phyloP scores from a whole-genome alignment of 2,888 invertebrate genomes.

The Phania funesta region DNA sequence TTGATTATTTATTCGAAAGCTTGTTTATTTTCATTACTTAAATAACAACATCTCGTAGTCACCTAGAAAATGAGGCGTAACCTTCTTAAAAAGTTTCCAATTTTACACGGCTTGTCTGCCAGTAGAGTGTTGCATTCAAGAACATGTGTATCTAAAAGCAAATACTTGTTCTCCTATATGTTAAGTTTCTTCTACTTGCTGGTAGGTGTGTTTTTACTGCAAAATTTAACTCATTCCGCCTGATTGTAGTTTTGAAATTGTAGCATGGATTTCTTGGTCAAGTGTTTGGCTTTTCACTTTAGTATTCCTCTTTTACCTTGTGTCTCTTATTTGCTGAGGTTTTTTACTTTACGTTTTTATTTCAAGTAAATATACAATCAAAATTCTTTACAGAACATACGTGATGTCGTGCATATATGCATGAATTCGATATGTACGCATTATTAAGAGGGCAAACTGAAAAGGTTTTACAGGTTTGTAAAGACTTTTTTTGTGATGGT shows the following conservation, averaged over 20 bases:
- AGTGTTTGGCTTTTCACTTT: constrained; percentile 16
- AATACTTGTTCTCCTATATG: not conserved
- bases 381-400: constrained; percentile 12
- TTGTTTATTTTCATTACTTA: not conserved
- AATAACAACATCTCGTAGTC: not conserved
- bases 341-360: constrained; percentile 1
- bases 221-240: not conserved
- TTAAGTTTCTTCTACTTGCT: not conserved
- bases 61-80: not conserved
- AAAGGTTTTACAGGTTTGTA: not conserved
- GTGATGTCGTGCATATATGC: not conserved
- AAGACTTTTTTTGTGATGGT: too few relatives aligned
- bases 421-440: not conserved
- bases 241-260: not conserved
- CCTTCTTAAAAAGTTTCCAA: not conserved
- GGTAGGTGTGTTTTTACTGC: too few relatives aligned
- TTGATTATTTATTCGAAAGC: not conserved
- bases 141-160: not conserved
- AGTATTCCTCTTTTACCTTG: not conserved
- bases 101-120: not conserved
- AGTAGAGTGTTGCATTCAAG: not conserved
- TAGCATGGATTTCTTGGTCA: constrained; percentile 27
- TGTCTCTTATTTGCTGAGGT: not conserved
- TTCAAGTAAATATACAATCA: constrained; percentile 4
- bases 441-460: not conserved